These are phyloP conservation scores for Tupiocoris notatus DNA, from an alignment of 2,888 invertebrate species.

Conservation along the genomic window DNA sequence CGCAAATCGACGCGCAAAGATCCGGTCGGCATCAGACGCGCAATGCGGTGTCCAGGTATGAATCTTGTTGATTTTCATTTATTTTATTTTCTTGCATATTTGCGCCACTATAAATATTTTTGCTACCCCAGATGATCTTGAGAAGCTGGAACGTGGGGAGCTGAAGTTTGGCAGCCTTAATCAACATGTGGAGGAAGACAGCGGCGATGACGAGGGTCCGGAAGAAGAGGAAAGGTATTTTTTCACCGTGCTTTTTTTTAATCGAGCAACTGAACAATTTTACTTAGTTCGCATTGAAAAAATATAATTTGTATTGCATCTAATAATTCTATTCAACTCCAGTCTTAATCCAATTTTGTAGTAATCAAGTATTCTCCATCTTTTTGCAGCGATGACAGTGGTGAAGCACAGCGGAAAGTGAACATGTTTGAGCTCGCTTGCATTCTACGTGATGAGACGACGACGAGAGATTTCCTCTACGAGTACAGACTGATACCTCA, in stretches of 20 bases:
- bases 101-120: not conserved
- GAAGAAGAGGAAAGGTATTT: constrained; percentile 39
- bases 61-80: not conserved
- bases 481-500: constrained; percentile 23
- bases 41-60: constrained; percentile 88
- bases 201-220: constrained; percentile 49
- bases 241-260: no score
- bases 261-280: no score
- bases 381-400: constrained; percentile 20
- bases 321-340: no score
- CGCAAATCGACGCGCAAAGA: constrained; percentile 97
- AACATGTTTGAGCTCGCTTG: constrained; percentile 32
- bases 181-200: constrained; percentile 59
- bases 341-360: no score
- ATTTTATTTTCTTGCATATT: not conserved
- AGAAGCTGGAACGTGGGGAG: constrained; percentile 80
- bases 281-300: no score
- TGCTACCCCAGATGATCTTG: constrained; percentile 64
- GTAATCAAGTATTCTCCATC: no score
- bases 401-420: constrained; percentile 10
- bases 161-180: constrained; percentile 61
- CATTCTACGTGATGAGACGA: constrained; percentile 24
- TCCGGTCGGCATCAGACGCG: constrained; percentile 84
- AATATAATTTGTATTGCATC: no score
- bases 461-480: constrained; percentile 22